Evolutionary conservation across 2,113 vertebrate genomes (phyloP).

Genomic region (Bufo bufo): DNA sequence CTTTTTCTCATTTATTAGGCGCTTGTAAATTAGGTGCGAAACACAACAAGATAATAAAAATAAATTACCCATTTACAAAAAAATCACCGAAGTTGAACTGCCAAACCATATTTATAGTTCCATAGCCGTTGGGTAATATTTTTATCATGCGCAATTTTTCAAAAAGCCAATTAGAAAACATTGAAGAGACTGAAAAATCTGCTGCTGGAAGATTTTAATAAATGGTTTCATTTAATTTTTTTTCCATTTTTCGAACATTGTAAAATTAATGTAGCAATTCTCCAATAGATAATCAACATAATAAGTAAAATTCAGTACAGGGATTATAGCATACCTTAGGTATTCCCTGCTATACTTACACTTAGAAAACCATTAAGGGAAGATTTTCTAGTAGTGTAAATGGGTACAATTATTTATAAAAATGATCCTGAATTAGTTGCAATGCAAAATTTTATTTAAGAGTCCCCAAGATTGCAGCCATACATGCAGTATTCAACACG

Average conservation of each 20-base stretch:
- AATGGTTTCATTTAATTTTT: constrained; percentile 69
- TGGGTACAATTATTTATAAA: constrained; percentile 10
- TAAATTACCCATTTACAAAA: constrained; percentile 69
- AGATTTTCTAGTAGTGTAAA: constrained; percentile 23
- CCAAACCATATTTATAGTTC: constrained; percentile 77
- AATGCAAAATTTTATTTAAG: constrained; percentile 12
- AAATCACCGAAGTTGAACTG: constrained; percentile 72
- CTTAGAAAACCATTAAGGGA: constrained; percentile 39
- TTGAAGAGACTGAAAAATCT: constrained; percentile 71
- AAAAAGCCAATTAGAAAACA: constrained; percentile 81
- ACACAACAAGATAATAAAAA: constrained; percentile 69
- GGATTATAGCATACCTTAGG: constrained; percentile 66
- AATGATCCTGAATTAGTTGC: not conserved
- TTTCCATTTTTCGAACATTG: constrained; percentile 67
- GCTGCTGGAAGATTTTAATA: constrained; percentile 70
- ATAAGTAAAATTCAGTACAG: constrained; percentile 76
- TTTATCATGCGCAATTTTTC: constrained; percentile 75
- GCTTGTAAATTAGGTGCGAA: constrained; percentile 65
- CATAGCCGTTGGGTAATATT: constrained; percentile 75
- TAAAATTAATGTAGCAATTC: constrained; percentile 74
- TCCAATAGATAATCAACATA: constrained; percentile 79
- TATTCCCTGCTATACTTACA: constrained; percentile 68
- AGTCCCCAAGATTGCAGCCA: not conserved
- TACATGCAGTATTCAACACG: not conserved
- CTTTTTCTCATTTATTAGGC: constrained; percentile 62